Percentiles rank a stretch among this genome's conserved stretches.
phyloP scores from a whole-genome alignment of 2,113 vertebrate species.

The Acanthisitta chloris region DNA sequence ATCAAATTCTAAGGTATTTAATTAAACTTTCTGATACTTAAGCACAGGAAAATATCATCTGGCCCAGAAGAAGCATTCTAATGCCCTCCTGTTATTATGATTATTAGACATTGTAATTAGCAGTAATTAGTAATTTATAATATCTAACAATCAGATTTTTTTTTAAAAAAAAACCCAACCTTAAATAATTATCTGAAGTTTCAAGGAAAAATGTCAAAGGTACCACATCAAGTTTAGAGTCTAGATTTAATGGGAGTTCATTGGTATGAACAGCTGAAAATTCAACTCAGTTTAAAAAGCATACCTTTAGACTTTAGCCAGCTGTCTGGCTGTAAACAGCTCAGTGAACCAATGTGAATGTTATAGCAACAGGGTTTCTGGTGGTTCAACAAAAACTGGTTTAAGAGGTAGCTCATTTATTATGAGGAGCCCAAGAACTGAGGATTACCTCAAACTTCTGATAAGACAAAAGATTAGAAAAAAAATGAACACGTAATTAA shows the following conservation, averaged over 20 bases:
- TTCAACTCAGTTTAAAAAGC: neutral
- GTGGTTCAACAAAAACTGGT: neutral
- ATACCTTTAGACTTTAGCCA: neutral
- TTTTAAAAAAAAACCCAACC: neutral
- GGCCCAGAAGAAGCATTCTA: neutral
- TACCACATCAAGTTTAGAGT: neutral
- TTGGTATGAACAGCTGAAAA: conserved; percentile 18
- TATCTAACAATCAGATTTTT: neutral
- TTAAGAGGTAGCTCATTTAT: neutral
- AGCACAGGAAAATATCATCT: neutral
- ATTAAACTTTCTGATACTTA: neutral
- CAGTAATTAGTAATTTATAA: neutral
- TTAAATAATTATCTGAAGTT: neutral
- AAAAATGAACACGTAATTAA: neutral
- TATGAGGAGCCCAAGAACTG: neutral
- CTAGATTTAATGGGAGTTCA: neutral
- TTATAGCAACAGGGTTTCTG: neutral
- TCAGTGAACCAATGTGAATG: accelerated
- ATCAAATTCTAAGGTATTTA: neutral
- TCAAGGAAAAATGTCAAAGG: neutral
- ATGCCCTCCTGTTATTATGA: neutral
- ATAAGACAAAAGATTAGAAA: neutral
- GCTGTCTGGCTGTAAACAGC: neutral
- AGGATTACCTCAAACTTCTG: neutral
- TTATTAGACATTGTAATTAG: neutral